These are phyloP conservation scores for Melolontha melolontha DNA, from an alignment of 2,888 invertebrate genomes.

Conservation along the genomic window DNA sequence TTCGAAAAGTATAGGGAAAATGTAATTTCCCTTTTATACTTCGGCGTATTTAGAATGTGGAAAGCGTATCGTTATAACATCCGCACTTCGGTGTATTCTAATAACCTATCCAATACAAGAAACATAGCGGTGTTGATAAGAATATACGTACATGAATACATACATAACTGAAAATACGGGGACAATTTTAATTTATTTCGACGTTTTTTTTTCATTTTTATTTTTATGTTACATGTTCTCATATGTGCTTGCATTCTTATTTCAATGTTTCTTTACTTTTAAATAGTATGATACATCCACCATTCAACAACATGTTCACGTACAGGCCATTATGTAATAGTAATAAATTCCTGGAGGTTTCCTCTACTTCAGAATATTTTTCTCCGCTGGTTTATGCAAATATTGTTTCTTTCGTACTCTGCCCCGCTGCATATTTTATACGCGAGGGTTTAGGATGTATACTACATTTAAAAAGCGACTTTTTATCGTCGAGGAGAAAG, in stretches of 20 bases:
- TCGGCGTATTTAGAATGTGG: slow-evolving; percentile 37
- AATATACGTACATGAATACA: slow-evolving; percentile 40
- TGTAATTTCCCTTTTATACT: slow-evolving; percentile 41
- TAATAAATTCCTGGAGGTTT: slow-evolving; percentile 47
- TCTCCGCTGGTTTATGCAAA: slow-evolving; percentile 14
- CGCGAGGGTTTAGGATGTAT: slow-evolving; percentile 49
- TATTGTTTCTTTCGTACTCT: slow-evolving; percentile 29
- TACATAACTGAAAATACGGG: slow-evolving; percentile 42
- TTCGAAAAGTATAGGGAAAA: slow-evolving; percentile 38
- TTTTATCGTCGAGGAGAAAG: slow-evolving; percentile 53
- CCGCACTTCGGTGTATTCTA: slow-evolving; percentile 31
- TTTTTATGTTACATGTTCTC: neutral
- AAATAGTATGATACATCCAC: slow-evolving; percentile 23
- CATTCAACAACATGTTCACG: slow-evolving; percentile 45
- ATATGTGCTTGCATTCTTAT: neutral
- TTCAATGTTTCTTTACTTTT: neutral
- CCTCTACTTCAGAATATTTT: neutral
- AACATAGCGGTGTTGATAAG: slow-evolving; percentile 49
- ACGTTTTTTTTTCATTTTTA: slow-evolving; percentile 5
- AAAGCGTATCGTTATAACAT: slow-evolving; percentile 28
- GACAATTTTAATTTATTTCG: slow-evolving; percentile 44
- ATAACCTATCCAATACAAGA: slow-evolving; percentile 43
- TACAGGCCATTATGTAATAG: slow-evolving; percentile 52
- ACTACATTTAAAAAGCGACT: slow-evolving; percentile 54
- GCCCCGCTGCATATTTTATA: slow-evolving; percentile 47